phyloP scores from a whole-genome alignment of 2,888 invertebrate genomes.

The Clivina fossor region DNA sequence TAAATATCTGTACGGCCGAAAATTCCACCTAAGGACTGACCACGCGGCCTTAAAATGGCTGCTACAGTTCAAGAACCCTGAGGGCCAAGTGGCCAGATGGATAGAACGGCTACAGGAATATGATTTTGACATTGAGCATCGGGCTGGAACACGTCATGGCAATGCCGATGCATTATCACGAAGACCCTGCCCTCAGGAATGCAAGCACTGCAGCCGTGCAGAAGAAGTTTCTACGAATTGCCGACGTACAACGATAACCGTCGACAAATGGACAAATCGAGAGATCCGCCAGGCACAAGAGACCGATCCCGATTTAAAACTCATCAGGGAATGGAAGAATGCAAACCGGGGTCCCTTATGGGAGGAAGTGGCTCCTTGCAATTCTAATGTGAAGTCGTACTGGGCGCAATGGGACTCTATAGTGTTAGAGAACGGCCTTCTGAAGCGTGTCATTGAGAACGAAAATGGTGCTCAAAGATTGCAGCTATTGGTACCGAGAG shows the following conservation, averaged over 20 bases:
- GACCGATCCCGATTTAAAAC: not conserved
- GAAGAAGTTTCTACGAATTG: not conserved
- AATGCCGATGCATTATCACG: constrained; percentile 6
- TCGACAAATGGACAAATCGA: not conserved
- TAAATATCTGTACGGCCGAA: constrained; percentile 43
- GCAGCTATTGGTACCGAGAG: constrained; percentile 32
- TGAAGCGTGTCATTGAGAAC: constrained; percentile 23
- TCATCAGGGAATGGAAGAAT: constrained; percentile 4
- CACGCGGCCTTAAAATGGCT: constrained; percentile 46
- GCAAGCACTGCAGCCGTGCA: not conserved
- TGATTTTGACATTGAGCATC: constrained; percentile 42
- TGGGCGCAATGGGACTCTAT: constrained; percentile 8
- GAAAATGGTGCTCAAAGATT: constrained; percentile 20
- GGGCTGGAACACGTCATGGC: not conserved
- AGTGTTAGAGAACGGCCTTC: constrained; percentile 20
- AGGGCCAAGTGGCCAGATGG: constrained; percentile 47
- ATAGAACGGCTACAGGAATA: constrained; percentile 43
- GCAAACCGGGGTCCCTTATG: constrained; percentile 27
- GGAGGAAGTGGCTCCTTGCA: constrained; percentile 25
- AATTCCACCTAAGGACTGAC: constrained; percentile 44
- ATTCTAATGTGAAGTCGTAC: constrained; percentile 23
- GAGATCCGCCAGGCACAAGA: not conserved
- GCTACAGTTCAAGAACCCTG: constrained; percentile 44
- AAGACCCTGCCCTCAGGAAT: constrained; percentile 1
- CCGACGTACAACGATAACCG: constrained; percentile 2